Evolutionary conservation across 2,797 vertebrate genomes (phyloP).

Genomic region (Argentina silus): DNA sequence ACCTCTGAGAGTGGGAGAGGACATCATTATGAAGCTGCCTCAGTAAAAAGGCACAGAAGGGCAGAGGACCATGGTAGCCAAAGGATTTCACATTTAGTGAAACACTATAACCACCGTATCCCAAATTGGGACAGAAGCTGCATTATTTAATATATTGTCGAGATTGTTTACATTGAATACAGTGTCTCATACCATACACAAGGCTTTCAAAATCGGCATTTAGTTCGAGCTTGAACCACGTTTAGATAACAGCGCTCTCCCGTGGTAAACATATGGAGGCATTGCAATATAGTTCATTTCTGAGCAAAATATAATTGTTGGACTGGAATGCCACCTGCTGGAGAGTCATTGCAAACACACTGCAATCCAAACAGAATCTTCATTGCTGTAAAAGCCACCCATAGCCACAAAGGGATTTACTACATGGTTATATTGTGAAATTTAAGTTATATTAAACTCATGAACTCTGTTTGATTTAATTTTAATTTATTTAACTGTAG

Average conservation of each 20-base stretch:
- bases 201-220: neutral
- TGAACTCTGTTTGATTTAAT: no score
- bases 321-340: slow-evolving; percentile 4
- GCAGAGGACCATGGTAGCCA: neutral
- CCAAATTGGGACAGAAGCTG: no score
- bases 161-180: no score
- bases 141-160: no score
- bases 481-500: no score
- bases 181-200: no score
- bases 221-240: neutral
- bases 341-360: neutral
- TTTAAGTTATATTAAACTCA: no score
- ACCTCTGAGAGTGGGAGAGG: slow-evolving; percentile 4
- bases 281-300: no score
- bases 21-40: slow-evolving; percentile 4
- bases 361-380: neutral
- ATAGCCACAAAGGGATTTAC: neutral
- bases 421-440: no score
- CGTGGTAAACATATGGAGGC: neutral
- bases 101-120: neutral
- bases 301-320: neutral
- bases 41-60: neutral
- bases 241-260: neutral
- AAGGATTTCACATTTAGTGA: neutral
- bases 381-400: neutral